Base-by-base conservation (phyloP, 2,888 invertebrate species). In the Philhelius pedissequus region DNA sequence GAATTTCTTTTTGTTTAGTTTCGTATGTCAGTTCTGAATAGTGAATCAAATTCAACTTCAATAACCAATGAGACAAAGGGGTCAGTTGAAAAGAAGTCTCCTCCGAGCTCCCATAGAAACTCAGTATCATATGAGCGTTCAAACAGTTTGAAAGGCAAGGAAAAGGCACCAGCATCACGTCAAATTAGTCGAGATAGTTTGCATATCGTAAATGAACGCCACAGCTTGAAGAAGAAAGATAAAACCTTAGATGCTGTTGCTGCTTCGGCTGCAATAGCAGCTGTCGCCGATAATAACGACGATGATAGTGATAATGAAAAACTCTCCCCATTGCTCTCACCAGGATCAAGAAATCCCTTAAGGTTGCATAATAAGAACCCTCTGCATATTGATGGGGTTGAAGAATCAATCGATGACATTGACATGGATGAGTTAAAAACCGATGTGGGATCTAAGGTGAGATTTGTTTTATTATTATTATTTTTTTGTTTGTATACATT, bases 241-340 rank as follows among this genome's bases (percentile, higher is more conserved):
- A 78, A 87, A 9, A 54, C 38, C 13, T 52, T 83, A 7, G 87
- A 78, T 22, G 38, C 38, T 30, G 22, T 60, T 27, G 69, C 87
- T 25, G 86, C 87, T 13, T 62, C 87, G 4, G 74, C 60, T 30
- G 75, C 81, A 15, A 80, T 30, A 5, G 58, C 38, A 27, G 62
- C 73, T 27, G 58, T 83, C 30, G 86, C 76, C 7, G 88, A 88
- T 50, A 88, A 88, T 20, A 87, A 88, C 48, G 88, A 93, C 52
- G 95, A 95, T 87, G 96, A 96, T 89, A 96, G 96, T 89, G 96
- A 97, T 90, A 95, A 95, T 60, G 97, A 97, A 91, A 94, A 96
- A 87, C 91, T 96, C 70, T 96, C 96, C 18, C 97, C 97, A 18
- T 91, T 97, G 35, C 92, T 97, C 0, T 89, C 90, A 50, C 88